Evolutionary conservation across 2,113 vertebrate genomes (phyloP), one percentile per base, ranked within the genome.

Genomic region (Seriola quinqueradiata): DNA sequence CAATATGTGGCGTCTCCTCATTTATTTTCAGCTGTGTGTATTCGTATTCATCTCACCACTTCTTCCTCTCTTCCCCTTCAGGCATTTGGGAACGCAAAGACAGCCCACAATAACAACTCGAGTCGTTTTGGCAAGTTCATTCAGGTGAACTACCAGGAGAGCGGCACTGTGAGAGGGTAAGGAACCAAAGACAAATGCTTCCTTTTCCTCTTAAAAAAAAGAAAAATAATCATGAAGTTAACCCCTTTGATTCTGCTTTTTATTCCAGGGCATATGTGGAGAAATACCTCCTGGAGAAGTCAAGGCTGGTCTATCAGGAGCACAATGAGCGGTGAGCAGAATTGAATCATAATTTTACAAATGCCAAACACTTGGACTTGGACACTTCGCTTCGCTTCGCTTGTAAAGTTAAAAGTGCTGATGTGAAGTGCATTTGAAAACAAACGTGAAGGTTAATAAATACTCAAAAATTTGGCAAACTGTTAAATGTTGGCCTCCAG

Each of bases 81-180:
- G 98, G 98, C 98, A 0, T 99, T 99, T 95, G 98, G 98, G 86
- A 99, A 99, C 58, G 98, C 98, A 3, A 99, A 99, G 93, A 99
- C 98, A 0, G 98, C 98, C 19, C 98, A 99, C 85, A 99, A 99
- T 89, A 99, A 99, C 94, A 99, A 99, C 94, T 99, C 98, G 0
- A 99, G 98, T 90, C 98, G 98, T 81, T 99, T 99, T 70, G 98
- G 98, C 77, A 99, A 99, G 79, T 99, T 99, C 93, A 99, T 99
- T 89, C 98, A 99, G 93, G 98, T 99, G 88, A 99, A 99, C 90
- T 99, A 99, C 89, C 97, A 99, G 94, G 98, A 99, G 95, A 99
- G 97, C 0, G 98, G 98, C 93, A 99, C 97, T 0, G 98, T 99
- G 63, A 93, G 98, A 87, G 98, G 98, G 98, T 99, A 89, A 99